Evolutionary conservation across 2,888 invertebrate species (phyloP), one percentile per base, ranked within the genome.

Genomic region (Stenoptilia bipunctidactyla): DNA sequence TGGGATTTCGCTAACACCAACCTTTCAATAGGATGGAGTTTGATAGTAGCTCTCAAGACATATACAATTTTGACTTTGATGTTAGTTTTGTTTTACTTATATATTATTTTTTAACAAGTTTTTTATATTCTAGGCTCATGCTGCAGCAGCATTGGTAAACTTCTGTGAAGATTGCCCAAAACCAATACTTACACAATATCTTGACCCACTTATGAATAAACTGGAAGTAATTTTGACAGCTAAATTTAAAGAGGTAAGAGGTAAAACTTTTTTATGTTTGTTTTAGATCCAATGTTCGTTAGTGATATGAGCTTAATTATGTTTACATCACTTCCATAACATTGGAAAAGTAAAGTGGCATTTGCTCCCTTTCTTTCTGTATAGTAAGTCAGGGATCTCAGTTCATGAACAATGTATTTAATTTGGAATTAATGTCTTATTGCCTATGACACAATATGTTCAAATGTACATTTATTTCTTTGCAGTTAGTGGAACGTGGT

Each of bases 81-180:
- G n/a, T n/a, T n/a, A n/a, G 44, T 41, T 42, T 42, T 37, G 4
- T 14, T 33, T n/a, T 15, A 13, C 10, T 14, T 13, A 12, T 36
- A 14, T n/a, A 12, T 39, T 41, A 9, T n/a, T n/a, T 25, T 41
- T 9, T 35, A 40, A 25, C 5, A 25, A 8, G 12, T 30, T 8
- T 30, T 8, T 20, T n/a, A 25, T 12, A n/a, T 51, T 48, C 27
- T 84, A 90, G 79, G 90, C 91, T 40, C 90, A 90, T 53, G 89
- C 89, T 53, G 93, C 97, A 36, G 98, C 99, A 39, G 99, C 99
- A 37, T 86, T 99, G 48, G 98, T 99, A 1, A 99, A 99, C 83
- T 99, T 99, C 82, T 96, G 97, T 61, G 99, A 99, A 84, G 98
- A 98, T 73, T 98, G 98, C 70, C 97, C 98, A 0, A 98, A 98